These are phyloP conservation scores for Lepidotrigona ventralis DNA, from an alignment of 1,140 invertebrate genomes.

Conservation along the genomic window DNA sequence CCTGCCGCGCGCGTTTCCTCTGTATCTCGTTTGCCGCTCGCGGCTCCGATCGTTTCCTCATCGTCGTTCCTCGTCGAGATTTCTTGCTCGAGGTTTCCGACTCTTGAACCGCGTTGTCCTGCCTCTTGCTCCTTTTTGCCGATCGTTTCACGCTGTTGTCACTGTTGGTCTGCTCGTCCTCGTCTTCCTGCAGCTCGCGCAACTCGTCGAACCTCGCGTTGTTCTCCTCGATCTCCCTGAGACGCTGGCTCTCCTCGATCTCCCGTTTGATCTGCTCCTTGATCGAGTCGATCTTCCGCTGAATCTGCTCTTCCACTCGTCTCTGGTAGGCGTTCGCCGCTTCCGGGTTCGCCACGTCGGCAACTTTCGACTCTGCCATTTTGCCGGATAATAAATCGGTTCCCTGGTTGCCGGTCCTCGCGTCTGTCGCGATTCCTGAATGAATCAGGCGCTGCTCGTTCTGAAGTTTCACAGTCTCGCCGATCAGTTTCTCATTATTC, in stretches of 20 bases:
- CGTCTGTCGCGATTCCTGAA: background rate
- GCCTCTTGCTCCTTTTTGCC: conserved; percentile 25
- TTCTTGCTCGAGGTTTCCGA: conserved; percentile 8
- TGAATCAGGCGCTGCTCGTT: background rate
- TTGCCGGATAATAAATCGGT: background rate
- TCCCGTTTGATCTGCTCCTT: conserved; percentile 68
- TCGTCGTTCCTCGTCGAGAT: background rate
- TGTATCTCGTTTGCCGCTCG: background rate
- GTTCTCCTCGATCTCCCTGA: conserved; percentile 61
- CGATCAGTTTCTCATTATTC: background rate
- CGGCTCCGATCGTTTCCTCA: background rate
- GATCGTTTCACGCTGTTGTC: background rate
- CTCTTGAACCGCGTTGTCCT: background rate
- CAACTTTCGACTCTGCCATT: background rate
- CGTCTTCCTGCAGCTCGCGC: conserved; percentile 18
- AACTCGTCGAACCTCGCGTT: conserved; percentile 62
- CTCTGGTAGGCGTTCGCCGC: conserved; percentile 49
- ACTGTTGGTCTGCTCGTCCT: background rate
- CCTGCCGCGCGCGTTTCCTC: conserved; percentile 39
- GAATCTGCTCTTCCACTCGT: conserved; percentile 60
- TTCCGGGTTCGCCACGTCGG: background rate
- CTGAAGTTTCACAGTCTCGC: background rate
- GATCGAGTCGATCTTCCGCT: conserved; percentile 66
- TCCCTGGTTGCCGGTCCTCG: background rate
- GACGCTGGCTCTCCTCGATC: conserved; percentile 54